Base-by-base conservation (phyloP, 1,140 invertebrate species). In the Drosophila orosa region DNA sequence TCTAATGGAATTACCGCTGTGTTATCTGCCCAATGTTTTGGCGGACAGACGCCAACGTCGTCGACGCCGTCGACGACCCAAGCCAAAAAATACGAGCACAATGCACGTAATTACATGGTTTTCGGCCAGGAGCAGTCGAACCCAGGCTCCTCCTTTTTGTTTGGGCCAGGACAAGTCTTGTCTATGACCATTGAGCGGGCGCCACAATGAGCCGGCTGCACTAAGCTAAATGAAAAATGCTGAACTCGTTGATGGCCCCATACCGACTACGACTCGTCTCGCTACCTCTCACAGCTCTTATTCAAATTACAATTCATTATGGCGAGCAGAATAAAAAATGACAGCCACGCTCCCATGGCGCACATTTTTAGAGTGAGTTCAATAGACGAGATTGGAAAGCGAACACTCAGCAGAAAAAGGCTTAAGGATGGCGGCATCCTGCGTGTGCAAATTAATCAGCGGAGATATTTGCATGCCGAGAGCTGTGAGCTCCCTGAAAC, bases 361-460 rank as follows among this genome's bases (percentile, higher is more conserved):
- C 31, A 47, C 37, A 24, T 50, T 75, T 52, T 65, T 48, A 31
- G 50, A 33, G n/a, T 31, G 54, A 45, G 83, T 89, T 87, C 84
- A 87, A 87, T 87, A 87, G 80, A 65, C 66, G 66, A 83, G 77
- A 89, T 90, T 89, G 84, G 77, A 89, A 89, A 89, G 85, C 73
- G 65, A 84, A 78, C 45, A 89, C 80, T 89, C 84, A 89, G 84
- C 84, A 89, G 65, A 84, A 78, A 89, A 89, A 89, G 84, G 84
- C 84, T 89, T 89, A 89, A 72, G 66, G 67, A 82, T n/a, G 67
- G 61, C 47, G 66, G 84, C 74, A 83, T 84, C 76, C 84, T 72
- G 84, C 80, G 84, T 87, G 84, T 84, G 84, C 85, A 56, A 89
- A 89, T 89, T 89, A 89, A 89, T 89, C 84, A 89, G 83, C 73